phyloP scores from a whole-genome alignment of 2,797 vertebrate species.

The Spinibarbus caldwelli region DNA sequence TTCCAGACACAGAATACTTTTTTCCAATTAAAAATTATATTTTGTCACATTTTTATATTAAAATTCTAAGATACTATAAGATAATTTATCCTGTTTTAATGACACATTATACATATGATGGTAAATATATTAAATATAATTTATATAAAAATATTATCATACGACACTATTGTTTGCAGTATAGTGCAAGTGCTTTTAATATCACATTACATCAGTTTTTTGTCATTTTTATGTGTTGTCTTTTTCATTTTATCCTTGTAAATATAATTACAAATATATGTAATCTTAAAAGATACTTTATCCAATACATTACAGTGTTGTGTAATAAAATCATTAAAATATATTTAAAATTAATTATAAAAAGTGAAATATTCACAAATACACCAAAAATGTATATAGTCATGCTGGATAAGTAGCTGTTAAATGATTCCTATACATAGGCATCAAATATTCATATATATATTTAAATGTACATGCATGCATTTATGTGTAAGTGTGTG shows the following conservation, averaged over 20 bases:
- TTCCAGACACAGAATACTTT: too few relatives aligned
- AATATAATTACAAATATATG: background rate
- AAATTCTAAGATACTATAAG: background rate
- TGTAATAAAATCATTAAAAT: background rate
- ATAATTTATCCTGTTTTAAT: background rate
- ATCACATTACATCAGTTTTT: fast-evolving
- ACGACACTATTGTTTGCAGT: background rate
- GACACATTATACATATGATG: background rate
- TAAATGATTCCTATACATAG: conserved; percentile 1
- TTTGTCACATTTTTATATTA: background rate
- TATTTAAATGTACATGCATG: conserved; percentile 42
- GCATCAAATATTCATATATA: background rate
- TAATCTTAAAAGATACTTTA: background rate
- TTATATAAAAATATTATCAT: background rate
- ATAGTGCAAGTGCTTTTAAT: background rate
- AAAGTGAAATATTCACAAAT: background rate
- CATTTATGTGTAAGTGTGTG: conserved; percentile 28
- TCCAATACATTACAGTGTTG: background rate
- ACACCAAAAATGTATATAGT: background rate
- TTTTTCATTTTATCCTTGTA: background rate
- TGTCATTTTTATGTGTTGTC: background rate
- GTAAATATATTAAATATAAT: background rate
- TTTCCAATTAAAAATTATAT: background rate
- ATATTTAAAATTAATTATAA: too few relatives aligned
- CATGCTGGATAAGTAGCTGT: background rate